A percentile compares a stretch with the other conserved stretches of the same genome.
Evolutionary conservation across 2,797 vertebrate genomes (phyloP).

Genomic region (Austrolebias charrua): DNA sequence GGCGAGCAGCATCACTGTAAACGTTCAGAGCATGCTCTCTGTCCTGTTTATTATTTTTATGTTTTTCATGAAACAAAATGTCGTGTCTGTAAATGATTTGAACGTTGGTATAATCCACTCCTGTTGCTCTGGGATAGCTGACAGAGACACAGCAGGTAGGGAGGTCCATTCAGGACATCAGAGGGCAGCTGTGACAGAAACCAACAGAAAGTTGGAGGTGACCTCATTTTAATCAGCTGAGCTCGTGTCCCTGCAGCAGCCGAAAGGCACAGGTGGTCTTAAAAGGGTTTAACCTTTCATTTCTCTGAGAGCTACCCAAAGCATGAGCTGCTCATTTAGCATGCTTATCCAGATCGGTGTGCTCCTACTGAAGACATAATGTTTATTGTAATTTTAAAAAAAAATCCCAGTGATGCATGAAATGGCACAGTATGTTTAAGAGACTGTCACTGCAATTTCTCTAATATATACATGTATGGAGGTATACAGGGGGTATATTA

Average conservation of each 20-base stretch:
- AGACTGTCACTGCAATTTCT: too few relatives aligned
- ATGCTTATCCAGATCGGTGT: slow-evolving; percentile 18
- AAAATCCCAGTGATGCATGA: too few relatives aligned
- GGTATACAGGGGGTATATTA: too few relatives aligned
- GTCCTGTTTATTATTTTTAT: background rate
- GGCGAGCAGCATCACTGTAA: background rate
- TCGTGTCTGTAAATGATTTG: background rate
- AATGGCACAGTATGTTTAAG: too few relatives aligned
- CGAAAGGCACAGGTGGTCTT: slow-evolving; percentile 42
- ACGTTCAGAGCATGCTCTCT: background rate
- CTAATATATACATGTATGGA: too few relatives aligned
- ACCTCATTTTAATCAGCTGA: slow-evolving; percentile 53
- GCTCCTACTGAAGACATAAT: slow-evolving; percentile 20
- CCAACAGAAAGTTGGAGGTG: slow-evolving; percentile 47
- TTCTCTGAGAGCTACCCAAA: slow-evolving; percentile 34
- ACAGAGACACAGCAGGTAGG: background rate
- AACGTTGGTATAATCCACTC: background rate
- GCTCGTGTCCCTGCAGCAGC: slow-evolving; percentile 13
- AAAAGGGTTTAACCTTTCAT: slow-evolving; percentile 50
- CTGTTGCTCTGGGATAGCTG: background rate
- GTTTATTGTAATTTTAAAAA: background rate
- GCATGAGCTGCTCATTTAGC: slow-evolving; percentile 46
- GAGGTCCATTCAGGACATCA: background rate
- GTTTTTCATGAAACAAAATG: background rate
- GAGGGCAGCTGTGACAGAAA: slow-evolving; percentile 10